These are phyloP conservation scores for Siphlonurus alternatus DNA, from an alignment of 2,888 invertebrate genomes.

Conservation along the genomic window DNA sequence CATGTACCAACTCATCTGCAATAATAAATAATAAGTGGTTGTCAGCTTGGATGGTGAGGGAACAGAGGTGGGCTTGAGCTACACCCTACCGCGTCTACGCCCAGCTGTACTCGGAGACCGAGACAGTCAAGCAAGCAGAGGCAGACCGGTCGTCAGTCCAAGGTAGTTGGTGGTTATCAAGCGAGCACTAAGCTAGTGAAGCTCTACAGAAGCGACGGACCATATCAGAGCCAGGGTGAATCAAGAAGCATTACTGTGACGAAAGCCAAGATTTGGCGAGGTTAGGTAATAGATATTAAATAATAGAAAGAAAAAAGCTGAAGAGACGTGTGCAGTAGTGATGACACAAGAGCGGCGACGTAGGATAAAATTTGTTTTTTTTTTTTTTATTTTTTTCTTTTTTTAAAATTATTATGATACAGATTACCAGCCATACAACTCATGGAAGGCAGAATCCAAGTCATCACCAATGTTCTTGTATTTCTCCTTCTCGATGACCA, in stretches of 20 bases:
- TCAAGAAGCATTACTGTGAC: slow-evolving; percentile 5
- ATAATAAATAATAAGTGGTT: slow-evolving; percentile 16
- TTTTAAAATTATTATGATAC: background rate
- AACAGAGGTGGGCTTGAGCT: background rate
- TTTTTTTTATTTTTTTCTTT: background rate
- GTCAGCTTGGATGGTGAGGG: background rate
- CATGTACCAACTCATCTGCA: slow-evolving; percentile 41
- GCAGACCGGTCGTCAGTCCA: too few species aligned
- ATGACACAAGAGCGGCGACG: slow-evolving; percentile 15
- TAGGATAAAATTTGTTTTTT: background rate
- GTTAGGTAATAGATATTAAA: slow-evolving; percentile 5
- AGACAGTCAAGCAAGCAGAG: too few species aligned
- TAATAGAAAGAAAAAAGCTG: slow-evolving; percentile 4
- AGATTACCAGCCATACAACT: slow-evolving; percentile 44
- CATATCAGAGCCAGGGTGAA: background rate
- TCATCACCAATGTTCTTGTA: slow-evolving; percentile 99
- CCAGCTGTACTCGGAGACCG: too few species aligned
- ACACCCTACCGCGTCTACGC: too few species aligned
- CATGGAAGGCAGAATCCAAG: slow-evolving; percentile 97
- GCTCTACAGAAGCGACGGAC: background rate
- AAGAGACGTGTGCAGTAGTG: slow-evolving; percentile 13
- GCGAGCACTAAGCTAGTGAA: background rate
- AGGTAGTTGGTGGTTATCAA: too few species aligned
- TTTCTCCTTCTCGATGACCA: slow-evolving; percentile 94
- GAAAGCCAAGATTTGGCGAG: slow-evolving; percentile 2